These are phyloP conservation scores for Fringilla coelebs DNA, from an alignment of 2,797 vertebrate species.

Conservation along the genomic window DNA sequence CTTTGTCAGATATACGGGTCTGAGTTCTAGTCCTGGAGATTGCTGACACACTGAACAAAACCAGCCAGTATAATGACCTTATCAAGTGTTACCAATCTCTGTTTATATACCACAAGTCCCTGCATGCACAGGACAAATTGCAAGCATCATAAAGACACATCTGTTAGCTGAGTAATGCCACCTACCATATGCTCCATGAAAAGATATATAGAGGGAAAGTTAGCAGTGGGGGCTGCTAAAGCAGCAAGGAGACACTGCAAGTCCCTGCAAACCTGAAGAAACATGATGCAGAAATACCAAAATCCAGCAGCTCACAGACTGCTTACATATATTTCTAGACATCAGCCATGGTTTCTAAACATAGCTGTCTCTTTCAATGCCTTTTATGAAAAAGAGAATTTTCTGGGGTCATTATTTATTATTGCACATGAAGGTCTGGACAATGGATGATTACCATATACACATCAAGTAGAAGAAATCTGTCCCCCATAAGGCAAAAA, in stretches of 20 bases:
- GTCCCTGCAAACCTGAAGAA: constrained; percentile 4
- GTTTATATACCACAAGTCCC: constrained; percentile 39
- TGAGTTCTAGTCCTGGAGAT: constrained; percentile 14
- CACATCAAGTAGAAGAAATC: neutral
- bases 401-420: neutral
- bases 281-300: neutral
- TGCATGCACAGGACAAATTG: constrained; percentile 5
- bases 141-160: constrained; percentile 41
- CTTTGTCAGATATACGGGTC: constrained; percentile 52
- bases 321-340: neutral
- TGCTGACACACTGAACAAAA: constrained; percentile 54
- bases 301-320: neutral
- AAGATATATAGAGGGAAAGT: constrained; percentile 26
- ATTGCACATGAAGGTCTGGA: neutral
- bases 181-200: constrained; percentile 17
- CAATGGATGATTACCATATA: neutral
- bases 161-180: constrained; percentile 50
- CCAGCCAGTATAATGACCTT: constrained; percentile 43
- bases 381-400: neutral
- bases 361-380: neutral
- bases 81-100: constrained; percentile 32
- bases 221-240: neutral
- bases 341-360: neutral
- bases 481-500: neutral
- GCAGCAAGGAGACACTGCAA: neutral